Evolutionary conservation across 1,140 invertebrate species (phyloP).

Genomic region (Eriosoma lanigerum): DNA sequence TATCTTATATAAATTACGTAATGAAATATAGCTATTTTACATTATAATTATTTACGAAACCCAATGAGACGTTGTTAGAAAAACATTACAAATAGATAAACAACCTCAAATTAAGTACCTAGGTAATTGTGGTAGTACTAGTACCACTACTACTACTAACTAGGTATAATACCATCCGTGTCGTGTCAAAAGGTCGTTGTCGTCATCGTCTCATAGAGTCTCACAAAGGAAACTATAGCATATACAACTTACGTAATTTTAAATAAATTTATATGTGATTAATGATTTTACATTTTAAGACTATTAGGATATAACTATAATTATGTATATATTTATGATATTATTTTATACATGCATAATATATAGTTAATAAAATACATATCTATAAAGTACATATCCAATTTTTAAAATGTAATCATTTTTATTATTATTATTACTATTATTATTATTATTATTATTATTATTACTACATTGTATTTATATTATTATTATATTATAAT

Average conservation of each 20-base stretch:
- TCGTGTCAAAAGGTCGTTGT: conserved; percentile 45
- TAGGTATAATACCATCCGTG: background rate
- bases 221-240: conserved; percentile 5
- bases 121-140: too few species aligned
- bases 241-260: conserved; percentile 19
- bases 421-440: conserved; percentile 26
- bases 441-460: too few species aligned
- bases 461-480: conserved; percentile 2
- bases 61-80: background rate
- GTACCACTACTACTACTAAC: too few species aligned
- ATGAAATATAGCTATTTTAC: background rate
- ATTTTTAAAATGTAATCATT: conserved; percentile 32
- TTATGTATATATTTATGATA: background rate
- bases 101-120: background rate
- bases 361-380: conserved; percentile 33
- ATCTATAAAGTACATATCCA: conserved; percentile 48
- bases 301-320: conserved; percentile 13
- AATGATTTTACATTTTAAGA: conserved; percentile 31
- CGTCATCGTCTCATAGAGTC: background rate
- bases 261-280: conserved; percentile 39
- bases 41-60: background rate
- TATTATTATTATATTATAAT: conserved; percentile 24
- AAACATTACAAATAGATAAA: background rate
- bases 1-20: conserved; percentile 39
- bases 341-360: background rate